Base-by-base conservation (phyloP, 2,797 vertebrate species). In the Oreochromis mossambicus region DNA sequence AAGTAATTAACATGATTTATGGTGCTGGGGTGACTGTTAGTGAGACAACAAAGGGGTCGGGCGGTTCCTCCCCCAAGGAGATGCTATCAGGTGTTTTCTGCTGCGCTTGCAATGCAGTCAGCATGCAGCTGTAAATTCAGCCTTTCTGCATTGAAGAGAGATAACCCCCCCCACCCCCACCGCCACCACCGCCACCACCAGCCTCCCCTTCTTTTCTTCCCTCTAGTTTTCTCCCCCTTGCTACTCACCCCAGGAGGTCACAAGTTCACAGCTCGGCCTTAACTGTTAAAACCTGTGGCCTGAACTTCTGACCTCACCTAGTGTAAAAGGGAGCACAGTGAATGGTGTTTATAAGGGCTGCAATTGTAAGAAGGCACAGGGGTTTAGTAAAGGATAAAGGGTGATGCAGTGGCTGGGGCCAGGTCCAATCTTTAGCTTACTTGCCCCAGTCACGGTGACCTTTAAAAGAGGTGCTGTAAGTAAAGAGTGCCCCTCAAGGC, bases 1-100 rank as follows among this genome's bases (percentile, higher is more conserved):
- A 95, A 96, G 96, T 96, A 96, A 97, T 97, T 96, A 97, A 95
- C 96, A 96, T 97, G 96, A 97, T 97, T 97, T 96, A 97, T 96
- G 95, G 95, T 48, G 78, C 87, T 78, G 75, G 92, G 93, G 94
- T 94, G 95, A 95, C 95, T 95, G 95, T 95, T 96, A 94, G 95
- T 95, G 94, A 96, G 95, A 96, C 96, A 97, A 96, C 96, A 97
- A 97, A 97, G 95, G 89, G 95, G 92, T 95, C 89, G 80, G 92
- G 84, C 66, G 81, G 91, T 93, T 92, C 94, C 95, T 94, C 94
- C 95, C 94, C 95, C 92, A 92, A 96, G 95, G 96, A 97, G 96
- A 96, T 97, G 95, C 95, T 96, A 96, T 97, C 96, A 96, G 96
- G 95, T 96, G 96, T 96, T 96, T 96, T 96, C 95, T 96, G 96